Evolutionary conservation across 2,888 invertebrate species (phyloP).

Genomic region (Oscheius onirici): DNA sequence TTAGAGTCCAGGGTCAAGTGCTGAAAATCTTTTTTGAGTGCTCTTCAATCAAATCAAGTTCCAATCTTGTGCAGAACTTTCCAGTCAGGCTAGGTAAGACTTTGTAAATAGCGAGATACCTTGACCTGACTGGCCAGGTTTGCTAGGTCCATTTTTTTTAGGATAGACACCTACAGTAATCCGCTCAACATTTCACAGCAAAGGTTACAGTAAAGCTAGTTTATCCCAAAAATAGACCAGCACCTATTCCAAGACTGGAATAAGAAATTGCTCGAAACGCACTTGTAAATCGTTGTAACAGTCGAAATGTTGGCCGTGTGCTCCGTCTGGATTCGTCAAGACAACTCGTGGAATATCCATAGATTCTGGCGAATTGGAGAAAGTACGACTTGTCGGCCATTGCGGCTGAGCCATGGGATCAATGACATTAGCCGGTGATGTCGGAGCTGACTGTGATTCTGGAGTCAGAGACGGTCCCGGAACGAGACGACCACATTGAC

Average conservation of each 20-base stretch:
- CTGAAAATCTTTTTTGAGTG: constrained; percentile 28
- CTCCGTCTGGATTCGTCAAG: constrained; percentile 66
- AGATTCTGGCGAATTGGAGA: constrained; percentile 61
- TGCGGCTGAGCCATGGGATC: constrained; percentile 48
- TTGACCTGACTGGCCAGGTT: no score
- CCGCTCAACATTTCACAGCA: no score
- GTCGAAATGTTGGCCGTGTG: constrained; percentile 51
- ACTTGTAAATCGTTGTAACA: constrained; percentile 50
- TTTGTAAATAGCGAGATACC: no score
- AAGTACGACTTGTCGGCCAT: constrained; percentile 54
- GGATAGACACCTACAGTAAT: no score
- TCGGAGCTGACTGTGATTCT: constrained; percentile 65
- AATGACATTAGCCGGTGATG: constrained; percentile 55
- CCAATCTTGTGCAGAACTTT: no score
- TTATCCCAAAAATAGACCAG: no score
- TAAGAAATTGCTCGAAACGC: no score
- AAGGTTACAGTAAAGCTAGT: no score
- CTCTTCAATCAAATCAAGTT: no score
- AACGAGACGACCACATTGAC: constrained; percentile 49
- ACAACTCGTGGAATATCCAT: constrained; percentile 64
- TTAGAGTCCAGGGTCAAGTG: constrained; percentile 35
- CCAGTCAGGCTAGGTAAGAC: no score
- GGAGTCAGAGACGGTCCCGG: constrained; percentile 51
- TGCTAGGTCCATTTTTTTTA: no score
- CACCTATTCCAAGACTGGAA: no score